Base-by-base conservation (phyloP, 2,797 vertebrate species). In the Epinephelus awoara region DNA sequence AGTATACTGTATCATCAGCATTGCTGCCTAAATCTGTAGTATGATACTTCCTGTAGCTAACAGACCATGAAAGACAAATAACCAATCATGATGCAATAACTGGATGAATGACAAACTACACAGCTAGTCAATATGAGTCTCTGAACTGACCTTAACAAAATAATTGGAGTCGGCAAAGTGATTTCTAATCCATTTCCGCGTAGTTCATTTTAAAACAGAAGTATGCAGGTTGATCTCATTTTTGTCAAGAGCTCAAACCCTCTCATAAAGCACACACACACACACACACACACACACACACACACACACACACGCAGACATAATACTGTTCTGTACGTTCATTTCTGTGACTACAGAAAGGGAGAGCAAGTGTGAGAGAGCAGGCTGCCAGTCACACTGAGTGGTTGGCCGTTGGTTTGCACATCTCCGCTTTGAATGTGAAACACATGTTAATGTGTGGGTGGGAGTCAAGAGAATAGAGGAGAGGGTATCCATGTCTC, bases 381-480 rank as follows among this genome's bases (percentile, higher is more conserved):
- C 52, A 19, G 61, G 68, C 90, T 93, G 90, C 92, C 91, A 94
- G 91, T 92, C 91, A 91, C 86, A 67, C 70, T 75, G 88, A 91
- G 88, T 70, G 85, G 88, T 92, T 90, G 91, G 93, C 94, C 80
- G 47, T 91, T 85, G 93, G 89, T 93, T 93, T 93, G 93, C 95
- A 95, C 94, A 95, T 96, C 94, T 93, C 92, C 72, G 62, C 88
- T 89, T 84, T 91, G 92, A 95, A 96, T 96, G 93, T 85, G 92
- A 96, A 95, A 94, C 95, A 95, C 94, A 96, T 96, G 95, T 95
- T 91, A 91, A 93, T 87, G 93, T 95, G 95, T 94, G 95, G 93
- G 93, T 93, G 93, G 93, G 92, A 95, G 94, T 93, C 92, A 89
- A 90, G 93, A 95, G 95, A 93, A 95, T 92, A 93, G 92, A 92